A percentile compares a stretch with the other conserved stretches of the same genome.
Conservation (phyloP, 2,113 vertebrate genomes). For the Entomyzon cyanotis region DNA sequence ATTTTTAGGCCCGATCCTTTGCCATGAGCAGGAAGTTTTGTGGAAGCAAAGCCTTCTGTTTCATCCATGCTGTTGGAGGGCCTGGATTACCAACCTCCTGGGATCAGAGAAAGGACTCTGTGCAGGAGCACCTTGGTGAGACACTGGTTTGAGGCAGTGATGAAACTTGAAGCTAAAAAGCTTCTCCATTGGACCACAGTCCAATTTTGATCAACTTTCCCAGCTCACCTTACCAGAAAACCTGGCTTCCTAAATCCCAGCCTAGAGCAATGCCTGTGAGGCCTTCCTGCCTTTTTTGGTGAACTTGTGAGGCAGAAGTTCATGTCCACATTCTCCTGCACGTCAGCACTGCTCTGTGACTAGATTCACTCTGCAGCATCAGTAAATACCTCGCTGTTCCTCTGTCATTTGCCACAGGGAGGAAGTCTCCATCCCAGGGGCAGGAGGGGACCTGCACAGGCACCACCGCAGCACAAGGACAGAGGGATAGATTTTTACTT, state of each 20-base stretch:
- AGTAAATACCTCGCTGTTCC: not conserved
- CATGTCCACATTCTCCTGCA: rapidly evolving
- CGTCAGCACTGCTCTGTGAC: not conserved
- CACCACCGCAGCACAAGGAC: conserved; percentile 65
- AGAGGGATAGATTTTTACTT: conserved; percentile 85
- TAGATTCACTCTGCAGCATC: not conserved
- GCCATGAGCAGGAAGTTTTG: not conserved
- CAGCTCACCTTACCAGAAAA: not conserved
- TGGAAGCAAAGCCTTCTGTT: not conserved
- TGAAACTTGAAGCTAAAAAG: not conserved
- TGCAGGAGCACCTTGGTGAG: not conserved
- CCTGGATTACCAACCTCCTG: not conserved
- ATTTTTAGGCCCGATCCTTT: not conserved
- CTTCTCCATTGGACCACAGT: not conserved
- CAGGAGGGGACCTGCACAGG: conserved; percentile 65
- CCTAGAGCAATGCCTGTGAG: not conserved
- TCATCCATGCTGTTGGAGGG: not conserved
- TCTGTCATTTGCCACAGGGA: conserved; percentile 42
- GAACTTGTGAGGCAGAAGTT: not conserved
- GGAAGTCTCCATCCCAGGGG: conserved; percentile 51
- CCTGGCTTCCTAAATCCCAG: not conserved
- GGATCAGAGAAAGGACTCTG: not conserved
- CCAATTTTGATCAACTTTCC: not conserved
- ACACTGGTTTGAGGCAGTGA: not conserved
- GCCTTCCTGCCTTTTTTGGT: not conserved